Base-by-base conservation (phyloP, 2,888 invertebrate genomes). In the Dichetophora obliterata region DNA sequence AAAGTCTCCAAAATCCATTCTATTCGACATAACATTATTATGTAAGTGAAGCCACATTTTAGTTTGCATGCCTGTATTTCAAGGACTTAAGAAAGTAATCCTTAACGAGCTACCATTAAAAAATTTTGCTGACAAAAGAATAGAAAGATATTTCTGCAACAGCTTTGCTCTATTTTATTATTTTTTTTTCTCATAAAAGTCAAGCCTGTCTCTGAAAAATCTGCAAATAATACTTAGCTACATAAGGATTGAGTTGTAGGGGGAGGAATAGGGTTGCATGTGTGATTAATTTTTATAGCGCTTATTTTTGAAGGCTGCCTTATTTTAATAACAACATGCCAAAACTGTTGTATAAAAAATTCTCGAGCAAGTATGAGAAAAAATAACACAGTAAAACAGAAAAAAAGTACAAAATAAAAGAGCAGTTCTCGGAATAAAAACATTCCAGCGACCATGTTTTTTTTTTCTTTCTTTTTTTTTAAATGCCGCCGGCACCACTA, bases 281-380 rank as follows among this genome's bases (percentile, higher is more conserved):
- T 59, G 59, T 59, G 59, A 59, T 59, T 59, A 59, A 59, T 59
- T 59, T 59, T 59, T 59, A 27, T 59, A 59, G 59, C 59, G 27
- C 59, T 59, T 27, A 59, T 27, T 16, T 27, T 59, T 59, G 59
- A 59, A 59, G 59, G 59, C 59, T 59, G 59, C 59, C 27, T 24
- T 27, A 27, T 27, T 22, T 27, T 27, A 22, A 59, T 14, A 59
- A 14, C 11, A 59, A 59, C 19, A 59, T 27, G 27, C 27, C 59
- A 59, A 24, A 57, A 27, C 9, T 14, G 43, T 43, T 43, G 3
- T 43, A 43, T 43, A 43, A 43, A 59, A 59, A 59, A 59, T 16
- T 14, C 11, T n/a, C 14, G 5, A 59, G 24, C 9, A 14, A 24
- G 3, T 27, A 59, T 19, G 14, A 59, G 14, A 27, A 59, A 11